Evolutionary conservation across 2,888 invertebrate genomes (phyloP).

Genomic region (Cosmia pyralina): DNA sequence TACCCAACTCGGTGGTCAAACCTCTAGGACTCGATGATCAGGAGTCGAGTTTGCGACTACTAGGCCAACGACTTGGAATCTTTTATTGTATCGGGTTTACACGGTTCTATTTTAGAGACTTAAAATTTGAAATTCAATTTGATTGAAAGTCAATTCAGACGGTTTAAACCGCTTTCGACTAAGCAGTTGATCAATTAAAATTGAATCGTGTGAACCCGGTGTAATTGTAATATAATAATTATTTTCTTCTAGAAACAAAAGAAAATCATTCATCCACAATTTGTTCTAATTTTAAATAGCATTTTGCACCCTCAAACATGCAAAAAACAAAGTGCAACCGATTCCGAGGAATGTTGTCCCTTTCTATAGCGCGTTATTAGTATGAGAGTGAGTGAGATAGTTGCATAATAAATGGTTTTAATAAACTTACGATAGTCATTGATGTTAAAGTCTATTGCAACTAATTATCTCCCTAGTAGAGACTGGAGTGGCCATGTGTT

Average conservation of each 20-base stretch:
- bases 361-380: constrained; percentile 10
- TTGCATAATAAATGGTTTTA: constrained; percentile 36
- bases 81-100: not conserved
- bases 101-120: too few relatives aligned
- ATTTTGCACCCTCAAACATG: not conserved
- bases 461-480: constrained; percentile 50
- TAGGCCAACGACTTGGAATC: not conserved
- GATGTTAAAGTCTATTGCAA: constrained; percentile 49
- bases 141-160: too few relatives aligned
- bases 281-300: not conserved
- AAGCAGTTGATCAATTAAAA: too few relatives aligned
- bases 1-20: not conserved
- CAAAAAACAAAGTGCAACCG: not conserved
- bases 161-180: too few relatives aligned
- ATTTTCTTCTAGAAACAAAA: not conserved
- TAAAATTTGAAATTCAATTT: too few relatives aligned
- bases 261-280: too few relatives aligned
- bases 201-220: too few relatives aligned
- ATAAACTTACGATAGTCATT: constrained; percentile 40
- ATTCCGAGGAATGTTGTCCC: not conserved
- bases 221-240: too few relatives aligned
- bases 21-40: not conserved
- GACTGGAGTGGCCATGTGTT: constrained; percentile 36
- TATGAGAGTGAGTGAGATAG: constrained; percentile 30
- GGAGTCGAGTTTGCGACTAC: too few relatives aligned